Percentiles rank a stretch among this genome's conserved stretches.
Conservation (phyloP, 2,113 vertebrate genomes). For the Malurus elegans region DNA sequence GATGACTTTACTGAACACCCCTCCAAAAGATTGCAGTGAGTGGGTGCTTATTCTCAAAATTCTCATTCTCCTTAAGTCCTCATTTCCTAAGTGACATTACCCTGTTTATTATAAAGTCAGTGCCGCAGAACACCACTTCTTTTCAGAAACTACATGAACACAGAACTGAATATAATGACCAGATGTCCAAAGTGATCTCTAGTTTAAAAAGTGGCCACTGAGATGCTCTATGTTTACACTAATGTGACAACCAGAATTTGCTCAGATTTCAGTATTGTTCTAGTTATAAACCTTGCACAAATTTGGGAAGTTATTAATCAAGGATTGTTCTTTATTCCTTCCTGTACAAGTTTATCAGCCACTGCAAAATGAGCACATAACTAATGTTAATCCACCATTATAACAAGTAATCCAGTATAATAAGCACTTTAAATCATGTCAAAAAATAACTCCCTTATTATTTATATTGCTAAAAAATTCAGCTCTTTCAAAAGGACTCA, state of each 20-base stretch:
- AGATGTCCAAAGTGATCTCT: not conserved
- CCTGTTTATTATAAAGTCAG: not conserved
- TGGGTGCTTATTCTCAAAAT: not conserved
- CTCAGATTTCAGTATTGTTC: not conserved
- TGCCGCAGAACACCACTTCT: not conserved
- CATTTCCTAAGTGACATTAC: not conserved
- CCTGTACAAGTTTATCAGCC: not conserved
- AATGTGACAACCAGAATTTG: not conserved
- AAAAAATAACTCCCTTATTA: not conserved
- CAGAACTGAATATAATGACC: not conserved
- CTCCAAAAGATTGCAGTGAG: not conserved
- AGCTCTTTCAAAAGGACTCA: not conserved
- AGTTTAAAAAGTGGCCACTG: not conserved
- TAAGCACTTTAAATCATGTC: not conserved
- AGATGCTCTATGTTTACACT: not conserved
- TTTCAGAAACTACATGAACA: not conserved
- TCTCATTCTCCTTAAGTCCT: not conserved
- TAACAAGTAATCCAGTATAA: not conserved
- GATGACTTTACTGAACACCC: not conserved
- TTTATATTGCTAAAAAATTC: not conserved
- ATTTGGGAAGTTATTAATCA: not conserved
- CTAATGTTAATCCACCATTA: not conserved
- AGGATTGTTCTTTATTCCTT: not conserved
- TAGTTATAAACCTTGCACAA: not conserved
- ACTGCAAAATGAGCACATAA: not conserved